Evolutionary conservation across 1,140 invertebrate genomes (phyloP).

Genomic region (Scaptomyza hsui): DNA sequence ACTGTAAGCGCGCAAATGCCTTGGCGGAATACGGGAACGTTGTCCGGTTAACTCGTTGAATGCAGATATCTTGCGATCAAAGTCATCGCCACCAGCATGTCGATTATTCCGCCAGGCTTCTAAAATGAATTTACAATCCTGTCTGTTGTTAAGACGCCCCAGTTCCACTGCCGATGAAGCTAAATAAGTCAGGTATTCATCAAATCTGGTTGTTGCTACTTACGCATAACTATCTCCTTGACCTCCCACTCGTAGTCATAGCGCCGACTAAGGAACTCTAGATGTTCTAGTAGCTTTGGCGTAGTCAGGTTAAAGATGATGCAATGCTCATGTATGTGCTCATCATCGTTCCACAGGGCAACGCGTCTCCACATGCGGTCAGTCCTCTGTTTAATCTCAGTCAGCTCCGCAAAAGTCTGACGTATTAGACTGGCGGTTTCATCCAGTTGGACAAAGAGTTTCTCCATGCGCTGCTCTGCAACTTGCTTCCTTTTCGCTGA

Average conservation of each 20-base stretch:
- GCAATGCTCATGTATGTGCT: background rate
- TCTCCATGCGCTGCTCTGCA: background rate
- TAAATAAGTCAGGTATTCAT: background rate
- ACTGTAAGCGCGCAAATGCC: background rate
- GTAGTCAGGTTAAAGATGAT: conserved; percentile 9
- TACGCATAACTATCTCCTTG: conserved; percentile 57
- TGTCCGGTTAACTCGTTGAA: conserved; percentile 3
- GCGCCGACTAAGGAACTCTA: conserved; percentile 38
- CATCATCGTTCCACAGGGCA: conserved; percentile 33
- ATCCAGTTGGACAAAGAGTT: background rate
- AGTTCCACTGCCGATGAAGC: conserved; percentile 16
- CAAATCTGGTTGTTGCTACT: conserved; percentile 18
- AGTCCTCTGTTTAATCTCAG: background rate
- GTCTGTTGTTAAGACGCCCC: conserved; percentile 4
- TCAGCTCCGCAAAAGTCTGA: conserved; percentile 1
- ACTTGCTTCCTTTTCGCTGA: background rate
- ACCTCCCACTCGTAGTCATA: conserved; percentile 55
- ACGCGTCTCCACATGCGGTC: conserved; percentile 23
- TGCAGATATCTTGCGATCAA: background rate
- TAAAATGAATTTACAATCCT: conserved; percentile 27
- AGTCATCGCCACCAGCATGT: conserved; percentile 46
- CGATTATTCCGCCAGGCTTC: conserved; percentile 26
- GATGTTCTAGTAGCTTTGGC: conserved; percentile 11
- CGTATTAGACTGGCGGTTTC: background rate
- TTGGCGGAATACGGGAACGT: background rate